Percentiles rank a stretch among this genome's conserved stretches.
Conservation (phyloP, 1,140 invertebrate genomes). For the Papilio xuthus region DNA sequence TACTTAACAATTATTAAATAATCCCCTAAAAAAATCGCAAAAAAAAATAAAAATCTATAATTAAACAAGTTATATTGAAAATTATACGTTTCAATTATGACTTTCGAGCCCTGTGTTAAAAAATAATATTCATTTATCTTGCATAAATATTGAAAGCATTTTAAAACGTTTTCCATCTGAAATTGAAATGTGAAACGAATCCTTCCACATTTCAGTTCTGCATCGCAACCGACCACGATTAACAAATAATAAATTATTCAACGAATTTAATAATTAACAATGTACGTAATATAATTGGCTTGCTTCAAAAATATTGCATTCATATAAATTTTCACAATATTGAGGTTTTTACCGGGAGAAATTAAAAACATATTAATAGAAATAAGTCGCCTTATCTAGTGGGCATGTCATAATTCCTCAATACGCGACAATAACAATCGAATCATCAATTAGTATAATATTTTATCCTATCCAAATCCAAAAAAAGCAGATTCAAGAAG, state of each 20-base stretch:
- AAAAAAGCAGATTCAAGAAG: too few species aligned
- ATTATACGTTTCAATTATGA: not conserved
- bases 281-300: constrained; percentile 1
- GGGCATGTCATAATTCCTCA: too few species aligned
- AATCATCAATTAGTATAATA: too few species aligned
- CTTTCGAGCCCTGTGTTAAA: not conserved
- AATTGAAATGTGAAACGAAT: constrained; percentile 10
- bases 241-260: constrained; percentile 27
- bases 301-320: not conserved
- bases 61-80: not conserved
- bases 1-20: not conserved
- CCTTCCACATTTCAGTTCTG: constrained; percentile 7
- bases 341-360: too few species aligned
- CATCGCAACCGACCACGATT: constrained; percentile 1
- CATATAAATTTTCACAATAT: not conserved
- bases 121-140: constrained; percentile 19
- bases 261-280: not conserved
- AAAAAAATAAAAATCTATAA: too few species aligned
- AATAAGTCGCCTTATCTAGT: too few species aligned
- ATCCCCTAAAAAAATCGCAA: not conserved
- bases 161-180: constrained; percentile 27
- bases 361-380: too few species aligned
- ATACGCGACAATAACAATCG: too few species aligned
- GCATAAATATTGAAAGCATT: constrained; percentile 21
- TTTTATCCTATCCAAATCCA: too few species aligned